Conservation (phyloP, 2,797 vertebrate species). For the Fratercula arctica region DNA sequence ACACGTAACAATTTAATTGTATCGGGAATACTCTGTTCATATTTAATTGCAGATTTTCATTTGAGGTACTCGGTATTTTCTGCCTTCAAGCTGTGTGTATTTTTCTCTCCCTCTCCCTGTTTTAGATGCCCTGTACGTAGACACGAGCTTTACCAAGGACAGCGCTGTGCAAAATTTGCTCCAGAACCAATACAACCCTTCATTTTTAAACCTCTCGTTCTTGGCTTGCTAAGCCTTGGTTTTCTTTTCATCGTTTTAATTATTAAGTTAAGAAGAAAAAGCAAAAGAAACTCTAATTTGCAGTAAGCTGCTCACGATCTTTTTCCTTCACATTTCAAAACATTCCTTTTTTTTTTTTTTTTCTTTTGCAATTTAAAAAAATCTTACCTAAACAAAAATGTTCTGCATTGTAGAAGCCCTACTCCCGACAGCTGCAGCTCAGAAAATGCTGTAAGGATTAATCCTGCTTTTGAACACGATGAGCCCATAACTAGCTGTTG, state of each 20-base stretch:
- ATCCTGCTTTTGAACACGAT: constrained; percentile 84
- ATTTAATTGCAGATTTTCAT: background rate
- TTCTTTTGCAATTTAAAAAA: constrained; percentile 37
- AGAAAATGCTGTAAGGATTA: constrained; percentile 82
- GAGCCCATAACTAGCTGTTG: constrained; percentile 77
- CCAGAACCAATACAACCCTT: constrained; percentile 78
- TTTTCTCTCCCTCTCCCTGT: constrained; percentile 61
- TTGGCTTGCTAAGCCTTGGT: constrained; percentile 81
- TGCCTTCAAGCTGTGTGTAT: background rate
- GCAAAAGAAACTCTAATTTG: constrained; percentile 77
- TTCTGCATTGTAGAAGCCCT: constrained; percentile 80
- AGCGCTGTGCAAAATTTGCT: constrained; percentile 83
- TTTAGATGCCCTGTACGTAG: constrained; percentile 84
- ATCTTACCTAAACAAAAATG: constrained; percentile 60
- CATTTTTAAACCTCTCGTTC: constrained; percentile 74
- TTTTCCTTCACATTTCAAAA: constrained; percentile 10
- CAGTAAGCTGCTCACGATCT: constrained; percentile 78
- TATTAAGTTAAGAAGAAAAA: constrained; percentile 85
- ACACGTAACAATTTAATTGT: background rate
- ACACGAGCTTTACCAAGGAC: constrained; percentile 84
- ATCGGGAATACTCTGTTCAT: background rate
- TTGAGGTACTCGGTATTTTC: background rate
- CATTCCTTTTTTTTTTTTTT: constrained; percentile 41
- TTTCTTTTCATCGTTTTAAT: constrained; percentile 80
- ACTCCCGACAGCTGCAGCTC: constrained; percentile 77